Conservation (phyloP, 2,888 invertebrate genomes). For the Uropetala carovei region DNA sequence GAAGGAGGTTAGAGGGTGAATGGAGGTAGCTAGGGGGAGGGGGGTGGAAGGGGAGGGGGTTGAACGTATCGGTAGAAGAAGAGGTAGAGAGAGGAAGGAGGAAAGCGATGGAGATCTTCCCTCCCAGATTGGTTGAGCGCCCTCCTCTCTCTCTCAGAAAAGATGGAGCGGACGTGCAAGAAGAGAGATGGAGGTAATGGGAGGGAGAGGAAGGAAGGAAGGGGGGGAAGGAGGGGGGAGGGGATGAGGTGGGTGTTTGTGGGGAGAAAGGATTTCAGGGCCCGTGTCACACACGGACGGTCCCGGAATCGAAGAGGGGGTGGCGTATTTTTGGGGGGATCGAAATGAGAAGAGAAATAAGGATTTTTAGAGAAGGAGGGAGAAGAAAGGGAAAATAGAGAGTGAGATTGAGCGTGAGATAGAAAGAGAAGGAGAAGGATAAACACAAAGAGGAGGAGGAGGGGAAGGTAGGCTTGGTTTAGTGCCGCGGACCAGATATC, state of each 20-base stretch:
- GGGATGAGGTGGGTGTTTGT: not conserved
- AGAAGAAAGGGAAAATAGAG: not conserved
- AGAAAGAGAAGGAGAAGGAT: not conserved
- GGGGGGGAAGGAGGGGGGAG: not conserved
- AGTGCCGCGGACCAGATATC: not conserved
- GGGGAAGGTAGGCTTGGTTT: not conserved
- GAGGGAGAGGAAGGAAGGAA: not conserved
- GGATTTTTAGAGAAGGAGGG: too few species aligned
- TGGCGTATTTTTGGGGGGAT: not conserved
- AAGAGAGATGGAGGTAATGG: not conserved
- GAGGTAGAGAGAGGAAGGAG: not conserved
- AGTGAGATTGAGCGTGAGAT: not conserved
- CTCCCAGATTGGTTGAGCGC: not conserved
- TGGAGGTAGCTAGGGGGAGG: not conserved
- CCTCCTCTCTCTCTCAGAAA: not conserved
- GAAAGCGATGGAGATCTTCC: not conserved
- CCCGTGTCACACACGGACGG: not conserved
- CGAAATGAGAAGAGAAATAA: too few species aligned
- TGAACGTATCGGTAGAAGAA: not conserved
- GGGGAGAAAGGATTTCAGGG: not conserved
- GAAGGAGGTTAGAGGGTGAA: not conserved
- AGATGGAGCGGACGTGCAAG: not conserved
- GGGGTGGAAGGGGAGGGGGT: not conserved
- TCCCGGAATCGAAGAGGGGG: not conserved
- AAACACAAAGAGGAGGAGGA: not conserved